Conservation (phyloP, 2,888 invertebrate species). For the Prosapia bicincta region DNA sequence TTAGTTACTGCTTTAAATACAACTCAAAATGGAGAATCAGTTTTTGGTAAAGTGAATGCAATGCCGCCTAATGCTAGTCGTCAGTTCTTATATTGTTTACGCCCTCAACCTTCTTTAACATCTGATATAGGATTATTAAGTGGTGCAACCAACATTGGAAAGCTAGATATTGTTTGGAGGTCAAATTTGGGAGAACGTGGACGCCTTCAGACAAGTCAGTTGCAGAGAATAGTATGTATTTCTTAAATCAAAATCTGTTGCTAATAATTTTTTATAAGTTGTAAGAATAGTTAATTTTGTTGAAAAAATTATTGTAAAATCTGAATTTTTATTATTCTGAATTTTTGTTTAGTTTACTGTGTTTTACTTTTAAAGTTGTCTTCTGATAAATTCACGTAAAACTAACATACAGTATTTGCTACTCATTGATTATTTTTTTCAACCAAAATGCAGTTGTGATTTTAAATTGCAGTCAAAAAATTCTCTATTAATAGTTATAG, state of each 20-base stretch:
- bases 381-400: no score
- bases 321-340: no score
- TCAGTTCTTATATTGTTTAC: slow-evolving; percentile 91
- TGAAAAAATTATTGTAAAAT: no score
- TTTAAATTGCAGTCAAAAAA: no score
- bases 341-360: no score
- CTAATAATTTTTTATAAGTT: slow-evolving; percentile 1
- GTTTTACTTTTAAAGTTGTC: no score
- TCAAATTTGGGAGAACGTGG: slow-evolving; percentile 96
- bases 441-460: no score
- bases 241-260: no score
- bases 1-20: slow-evolving; percentile 69
- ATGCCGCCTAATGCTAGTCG: slow-evolving; percentile 87
- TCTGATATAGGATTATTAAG: slow-evolving; percentile 75
- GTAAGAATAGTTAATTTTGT: slow-evolving; percentile 13
- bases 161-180: slow-evolving; percentile 97
- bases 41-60: slow-evolving; percentile 75
- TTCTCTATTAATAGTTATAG: no score
- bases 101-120: slow-evolving; percentile 71
- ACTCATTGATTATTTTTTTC: no score
- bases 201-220: slow-evolving; percentile 91
- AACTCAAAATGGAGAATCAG: slow-evolving; percentile 61
- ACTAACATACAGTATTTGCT: no score
- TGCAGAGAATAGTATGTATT: slow-evolving; percentile 74
- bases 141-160: slow-evolving; percentile 87